These are phyloP conservation scores for Caprella mutica DNA, from an alignment of 2,888 invertebrate species.

Conservation along the genomic window DNA sequence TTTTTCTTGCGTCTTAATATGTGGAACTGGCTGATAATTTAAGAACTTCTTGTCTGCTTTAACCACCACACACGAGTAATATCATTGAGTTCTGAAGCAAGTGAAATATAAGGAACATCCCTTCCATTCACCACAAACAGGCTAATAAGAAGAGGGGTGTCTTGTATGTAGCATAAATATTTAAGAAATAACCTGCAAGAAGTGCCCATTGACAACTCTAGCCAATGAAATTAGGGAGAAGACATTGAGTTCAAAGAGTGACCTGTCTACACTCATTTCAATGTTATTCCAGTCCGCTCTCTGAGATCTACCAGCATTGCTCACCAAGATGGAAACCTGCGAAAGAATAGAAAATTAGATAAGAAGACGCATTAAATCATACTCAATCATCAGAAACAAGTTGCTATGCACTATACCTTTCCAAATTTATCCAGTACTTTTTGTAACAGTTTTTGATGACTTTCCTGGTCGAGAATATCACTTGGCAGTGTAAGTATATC, in stretches of 20 bases:
- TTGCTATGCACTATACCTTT: constrained; percentile 39
- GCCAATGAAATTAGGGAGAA: constrained; percentile 59
- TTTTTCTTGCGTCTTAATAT: too few relatives aligned
- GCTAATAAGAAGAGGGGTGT: too few relatives aligned
- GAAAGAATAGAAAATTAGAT: neutral
- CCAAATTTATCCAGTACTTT: constrained; percentile 54
- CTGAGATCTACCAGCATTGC: constrained; percentile 71
- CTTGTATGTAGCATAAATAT: too few relatives aligned
- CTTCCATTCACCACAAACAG: too few relatives aligned
- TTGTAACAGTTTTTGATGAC: constrained; percentile 52
- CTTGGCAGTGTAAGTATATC: constrained; percentile 58
- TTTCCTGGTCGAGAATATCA: constrained; percentile 52
- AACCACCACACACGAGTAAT: too few relatives aligned
- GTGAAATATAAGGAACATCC: too few relatives aligned
- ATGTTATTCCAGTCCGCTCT: constrained; percentile 60
- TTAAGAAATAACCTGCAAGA: constrained; percentile 39
- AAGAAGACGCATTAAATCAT: neutral
- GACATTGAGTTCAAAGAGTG: constrained; percentile 65
- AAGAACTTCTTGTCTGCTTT: too few relatives aligned
- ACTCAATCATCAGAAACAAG: neutral
- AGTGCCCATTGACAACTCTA: constrained; percentile 56
- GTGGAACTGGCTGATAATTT: too few relatives aligned
- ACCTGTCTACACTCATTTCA: constrained; percentile 56
- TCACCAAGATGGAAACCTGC: constrained; percentile 61
- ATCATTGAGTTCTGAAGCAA: too few relatives aligned